Conservation (phyloP, 1,140 invertebrate genomes). For the Theocolax elegans region DNA sequence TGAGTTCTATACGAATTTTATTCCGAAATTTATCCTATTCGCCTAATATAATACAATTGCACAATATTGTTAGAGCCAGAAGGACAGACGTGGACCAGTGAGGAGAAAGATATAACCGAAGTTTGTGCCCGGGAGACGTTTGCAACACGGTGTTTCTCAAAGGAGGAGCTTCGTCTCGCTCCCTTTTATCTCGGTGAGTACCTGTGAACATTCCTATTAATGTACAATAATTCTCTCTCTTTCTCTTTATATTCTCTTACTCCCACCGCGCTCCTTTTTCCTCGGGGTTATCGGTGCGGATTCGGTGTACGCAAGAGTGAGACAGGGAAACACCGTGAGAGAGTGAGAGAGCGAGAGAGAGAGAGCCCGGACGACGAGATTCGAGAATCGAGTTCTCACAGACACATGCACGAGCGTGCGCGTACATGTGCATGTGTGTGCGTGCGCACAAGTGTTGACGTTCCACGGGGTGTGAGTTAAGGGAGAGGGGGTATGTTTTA, state of each 20-base stretch:
- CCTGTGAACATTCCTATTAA: neutral
- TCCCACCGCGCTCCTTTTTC: neutral
- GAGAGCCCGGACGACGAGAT: neutral
- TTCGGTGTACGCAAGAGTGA: neutral
- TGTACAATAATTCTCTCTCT: constrained; percentile 9
- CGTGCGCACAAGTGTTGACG: neutral
- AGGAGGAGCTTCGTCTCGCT: constrained; percentile 26
- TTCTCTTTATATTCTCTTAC: neutral
- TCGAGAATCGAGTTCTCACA: no score
- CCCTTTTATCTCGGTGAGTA: constrained; percentile 35
- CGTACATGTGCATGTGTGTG: constrained; percentile 14
- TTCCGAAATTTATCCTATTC: no score
- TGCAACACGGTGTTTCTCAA: neutral
- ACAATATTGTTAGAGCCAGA: no score
- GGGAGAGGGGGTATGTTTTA: constrained; percentile 15
- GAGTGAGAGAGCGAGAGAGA: neutral
- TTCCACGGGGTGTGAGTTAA: neutral
- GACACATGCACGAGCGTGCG: neutral
- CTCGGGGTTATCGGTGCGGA: no score
- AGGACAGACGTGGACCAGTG: no score
- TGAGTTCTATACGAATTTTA: no score
- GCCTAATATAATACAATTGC: no score
- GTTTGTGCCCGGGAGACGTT: no score
- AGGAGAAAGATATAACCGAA: no score
- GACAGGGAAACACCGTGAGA: neutral